These are phyloP conservation scores for Prunella fulvescens DNA, from an alignment of 2,113 vertebrate genomes.

Conservation along the genomic window DNA sequence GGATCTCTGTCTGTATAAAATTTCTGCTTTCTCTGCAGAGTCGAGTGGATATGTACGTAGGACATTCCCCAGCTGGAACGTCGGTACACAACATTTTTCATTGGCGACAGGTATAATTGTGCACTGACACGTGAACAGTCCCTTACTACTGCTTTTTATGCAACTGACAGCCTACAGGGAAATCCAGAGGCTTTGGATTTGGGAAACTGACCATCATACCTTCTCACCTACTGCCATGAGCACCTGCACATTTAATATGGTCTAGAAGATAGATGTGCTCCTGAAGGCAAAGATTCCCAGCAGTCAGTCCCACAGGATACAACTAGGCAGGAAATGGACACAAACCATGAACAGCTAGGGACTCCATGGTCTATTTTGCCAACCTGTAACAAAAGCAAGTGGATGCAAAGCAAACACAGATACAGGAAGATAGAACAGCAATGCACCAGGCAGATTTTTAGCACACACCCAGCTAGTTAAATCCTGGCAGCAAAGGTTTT, in stretches of 20 bases:
- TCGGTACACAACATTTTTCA: constrained; percentile 24
- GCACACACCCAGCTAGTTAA: neutral
- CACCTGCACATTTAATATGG: neutral
- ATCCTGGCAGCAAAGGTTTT: neutral
- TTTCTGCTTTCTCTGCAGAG: constrained; percentile 37
- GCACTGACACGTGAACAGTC: rapidly evolving
- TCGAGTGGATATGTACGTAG: neutral
- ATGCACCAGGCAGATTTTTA: neutral
- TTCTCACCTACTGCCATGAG: neutral
- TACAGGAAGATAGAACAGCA: neutral
- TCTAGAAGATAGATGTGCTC: neutral
- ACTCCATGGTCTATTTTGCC: neutral
- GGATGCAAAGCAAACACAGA: neutral
- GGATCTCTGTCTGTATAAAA: neutral
- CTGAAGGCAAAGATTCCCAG: neutral
- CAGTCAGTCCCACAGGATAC: neutral
- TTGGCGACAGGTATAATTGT: constrained; percentile 26
- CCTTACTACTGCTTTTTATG: neutral
- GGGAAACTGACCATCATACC: neutral
- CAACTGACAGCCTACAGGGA: neutral
- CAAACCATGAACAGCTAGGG: neutral
- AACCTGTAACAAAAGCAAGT: neutral
- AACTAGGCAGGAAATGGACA: neutral
- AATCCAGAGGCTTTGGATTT: neutral
- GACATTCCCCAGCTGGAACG: constrained; percentile 39